Percentiles rank a stretch among this genome's conserved stretches.
phyloP scores from a whole-genome alignment of 2,113 vertebrate genomes.

The Perca flavescens region DNA sequence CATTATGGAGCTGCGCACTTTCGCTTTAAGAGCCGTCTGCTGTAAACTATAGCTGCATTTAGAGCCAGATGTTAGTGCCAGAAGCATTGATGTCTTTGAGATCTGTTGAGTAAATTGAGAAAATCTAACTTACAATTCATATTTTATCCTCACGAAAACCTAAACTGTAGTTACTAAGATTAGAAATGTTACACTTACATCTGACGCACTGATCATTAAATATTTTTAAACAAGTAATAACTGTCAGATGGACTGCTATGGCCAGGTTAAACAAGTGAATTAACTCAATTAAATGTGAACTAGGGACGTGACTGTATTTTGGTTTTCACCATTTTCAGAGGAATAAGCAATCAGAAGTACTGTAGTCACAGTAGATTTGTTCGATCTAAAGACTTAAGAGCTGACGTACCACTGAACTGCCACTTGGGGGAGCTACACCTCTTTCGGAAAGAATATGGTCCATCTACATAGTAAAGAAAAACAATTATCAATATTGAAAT shows the following conservation, averaged over 20 bases:
- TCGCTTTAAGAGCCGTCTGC: not conserved
- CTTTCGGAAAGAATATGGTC: not conserved
- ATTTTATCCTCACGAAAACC: not conserved
- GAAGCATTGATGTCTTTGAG: not conserved
- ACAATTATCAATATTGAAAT: not conserved
- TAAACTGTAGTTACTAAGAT: not conserved
- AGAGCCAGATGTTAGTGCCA: not conserved
- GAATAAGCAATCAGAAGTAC: not conserved
- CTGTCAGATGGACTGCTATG: not conserved
- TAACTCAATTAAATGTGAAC: not conserved
- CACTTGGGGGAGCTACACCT: slow-evolving; percentile 55
- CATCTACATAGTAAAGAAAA: not conserved
- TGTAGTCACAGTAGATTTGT: not conserved
- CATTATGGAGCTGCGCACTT: not conserved
- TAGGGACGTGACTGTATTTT: not conserved
- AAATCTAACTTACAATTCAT: not conserved
- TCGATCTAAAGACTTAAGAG: not conserved
- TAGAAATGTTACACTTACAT: not conserved
- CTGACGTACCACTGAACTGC: slow-evolving; percentile 35
- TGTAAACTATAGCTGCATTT: not conserved
- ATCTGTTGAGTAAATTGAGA: not conserved
- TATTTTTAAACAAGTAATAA: not conserved
- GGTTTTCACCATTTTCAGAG: not conserved
- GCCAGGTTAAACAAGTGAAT: not conserved
- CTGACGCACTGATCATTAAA: not conserved